Evolutionary conservation across 2,797 vertebrate genomes (phyloP).

Genomic region (Catharus ustulatus): DNA sequence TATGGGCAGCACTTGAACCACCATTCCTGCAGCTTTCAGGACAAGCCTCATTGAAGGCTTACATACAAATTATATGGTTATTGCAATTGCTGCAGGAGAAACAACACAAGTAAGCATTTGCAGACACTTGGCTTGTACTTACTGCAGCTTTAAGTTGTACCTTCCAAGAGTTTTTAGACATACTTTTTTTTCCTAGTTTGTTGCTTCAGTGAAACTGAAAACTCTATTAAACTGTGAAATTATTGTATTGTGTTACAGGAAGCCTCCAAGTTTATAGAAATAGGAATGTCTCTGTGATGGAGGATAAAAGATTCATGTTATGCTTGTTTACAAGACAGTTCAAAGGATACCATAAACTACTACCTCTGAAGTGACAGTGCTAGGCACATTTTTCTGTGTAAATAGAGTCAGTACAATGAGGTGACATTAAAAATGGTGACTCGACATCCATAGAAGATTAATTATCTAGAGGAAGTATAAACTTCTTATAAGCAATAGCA

Average conservation of each 20-base stretch:
- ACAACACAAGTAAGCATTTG: slow-evolving; percentile 18
- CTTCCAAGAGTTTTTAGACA: background rate
- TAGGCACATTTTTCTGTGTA: background rate
- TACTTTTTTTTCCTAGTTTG: background rate
- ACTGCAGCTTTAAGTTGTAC: background rate
- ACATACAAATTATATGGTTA: background rate
- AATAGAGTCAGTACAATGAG: background rate
- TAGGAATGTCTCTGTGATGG: background rate
- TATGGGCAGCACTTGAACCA: slow-evolving; percentile 52
- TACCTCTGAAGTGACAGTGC: background rate
- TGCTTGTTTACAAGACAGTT: background rate
- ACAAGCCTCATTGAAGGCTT: slow-evolving; percentile 52
- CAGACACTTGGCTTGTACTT: background rate
- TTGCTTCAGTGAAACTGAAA: slow-evolving; percentile 28
- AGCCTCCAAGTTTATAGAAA: background rate
- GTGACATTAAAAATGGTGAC: background rate
- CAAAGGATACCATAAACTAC: background rate
- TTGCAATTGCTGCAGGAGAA: slow-evolving; percentile 31
- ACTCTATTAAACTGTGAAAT: slow-evolving; percentile 14
- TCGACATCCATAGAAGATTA: background rate
- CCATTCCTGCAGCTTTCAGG: slow-evolving; percentile 56
- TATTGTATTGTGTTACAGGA: slow-evolving; percentile 17
- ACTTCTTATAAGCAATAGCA: background rate
- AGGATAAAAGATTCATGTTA: background rate
- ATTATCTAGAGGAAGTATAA: background rate